Base-by-base conservation (phyloP, 2,888 invertebrate genomes). In the Coleophora flavipennella region DNA sequence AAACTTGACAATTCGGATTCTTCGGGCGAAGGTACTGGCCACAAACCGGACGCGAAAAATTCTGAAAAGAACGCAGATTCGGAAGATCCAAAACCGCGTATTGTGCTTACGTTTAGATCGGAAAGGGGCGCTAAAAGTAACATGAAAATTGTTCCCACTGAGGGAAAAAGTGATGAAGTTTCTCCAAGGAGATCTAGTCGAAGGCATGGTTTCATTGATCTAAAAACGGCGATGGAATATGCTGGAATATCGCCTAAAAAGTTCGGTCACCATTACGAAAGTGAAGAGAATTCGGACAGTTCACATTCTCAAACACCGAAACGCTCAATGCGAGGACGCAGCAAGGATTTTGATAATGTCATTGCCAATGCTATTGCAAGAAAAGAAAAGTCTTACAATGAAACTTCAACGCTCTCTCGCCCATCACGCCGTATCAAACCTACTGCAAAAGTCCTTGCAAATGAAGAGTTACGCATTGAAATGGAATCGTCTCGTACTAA, bases 311-410 rank as follows among this genome's bases (percentile, higher is more conserved):
- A 20, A 20, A 71, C 85, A 9, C 73, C 87, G 1, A 92, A 91
- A 63, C 83, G 91, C 13, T 89, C 89, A 1, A 87, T 89, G 0
- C 84, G 90, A 38, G 83, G 90, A 29, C 76, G 88, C 35, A 89
- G 88, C 49, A 90, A 89, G 57, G 90, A 90, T 51, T 85, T 20
- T 33, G 87, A 89, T 45, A 90, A 90, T 36, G 86, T 91, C 26
- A 66, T 92, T 13, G 90, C 91, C 45, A 89, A 87, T 66, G 91
- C 91, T 8, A 91, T 91, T 53, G 91, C 91, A 1, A 81, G 91
- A 10, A 92, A 92, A 60, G 90, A 91, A 61, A 91, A 91, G 51
- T 88, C 89, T 0, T 90, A 89, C 53, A 88, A 88, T 52, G 86
- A 86, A 51, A 59, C 77, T 3, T 68, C 78, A 10, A 46, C 55